phyloP scores from a whole-genome alignment of 2,888 invertebrate genomes.

The Erebia aethiops region DNA sequence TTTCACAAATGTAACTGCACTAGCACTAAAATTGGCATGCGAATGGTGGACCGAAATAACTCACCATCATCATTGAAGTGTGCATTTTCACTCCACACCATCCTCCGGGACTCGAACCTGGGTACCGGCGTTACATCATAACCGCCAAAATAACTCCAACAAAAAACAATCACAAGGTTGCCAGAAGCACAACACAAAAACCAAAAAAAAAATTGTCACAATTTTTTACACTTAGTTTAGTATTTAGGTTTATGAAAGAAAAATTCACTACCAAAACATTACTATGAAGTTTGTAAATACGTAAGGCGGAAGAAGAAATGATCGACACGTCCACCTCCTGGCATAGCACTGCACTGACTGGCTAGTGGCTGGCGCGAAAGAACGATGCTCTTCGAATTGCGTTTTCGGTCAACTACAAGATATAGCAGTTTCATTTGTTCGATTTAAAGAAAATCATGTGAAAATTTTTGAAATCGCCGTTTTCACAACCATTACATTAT shows the following conservation, averaged over 20 bases:
- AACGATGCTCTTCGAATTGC: not conserved
- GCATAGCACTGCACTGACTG: slow-evolving; percentile 64
- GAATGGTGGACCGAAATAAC: slow-evolving; percentile 45
- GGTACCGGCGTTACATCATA: slow-evolving; percentile 73
- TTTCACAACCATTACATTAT: no score
- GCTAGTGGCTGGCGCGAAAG: slow-evolving; percentile 37
- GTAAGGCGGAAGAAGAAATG: slow-evolving; percentile 53
- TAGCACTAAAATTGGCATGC: slow-evolving; percentile 32
- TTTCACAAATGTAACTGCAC: slow-evolving; percentile 8
- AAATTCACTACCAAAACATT: slow-evolving; percentile 64
- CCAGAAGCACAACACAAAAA: slow-evolving; percentile 53
- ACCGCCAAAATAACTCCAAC: slow-evolving; percentile 72
- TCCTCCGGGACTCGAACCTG: slow-evolving; percentile 69
- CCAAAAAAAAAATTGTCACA: slow-evolving; percentile 41
- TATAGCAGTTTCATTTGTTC: no score
- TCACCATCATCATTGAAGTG: slow-evolving; percentile 80
- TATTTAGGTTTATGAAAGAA: slow-evolving; percentile 41
- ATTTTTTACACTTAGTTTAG: slow-evolving; percentile 38
- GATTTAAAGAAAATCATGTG: no score
- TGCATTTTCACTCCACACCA: slow-evolving; percentile 69
- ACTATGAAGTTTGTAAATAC: slow-evolving; percentile 78
- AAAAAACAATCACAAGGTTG: slow-evolving; percentile 75
- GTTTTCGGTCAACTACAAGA: not conserved
- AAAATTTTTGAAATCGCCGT: no score
- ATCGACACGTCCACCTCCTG: slow-evolving; percentile 48